phyloP scores from a whole-genome alignment of 2,888 invertebrate species.

The Mythimna pallens region DNA sequence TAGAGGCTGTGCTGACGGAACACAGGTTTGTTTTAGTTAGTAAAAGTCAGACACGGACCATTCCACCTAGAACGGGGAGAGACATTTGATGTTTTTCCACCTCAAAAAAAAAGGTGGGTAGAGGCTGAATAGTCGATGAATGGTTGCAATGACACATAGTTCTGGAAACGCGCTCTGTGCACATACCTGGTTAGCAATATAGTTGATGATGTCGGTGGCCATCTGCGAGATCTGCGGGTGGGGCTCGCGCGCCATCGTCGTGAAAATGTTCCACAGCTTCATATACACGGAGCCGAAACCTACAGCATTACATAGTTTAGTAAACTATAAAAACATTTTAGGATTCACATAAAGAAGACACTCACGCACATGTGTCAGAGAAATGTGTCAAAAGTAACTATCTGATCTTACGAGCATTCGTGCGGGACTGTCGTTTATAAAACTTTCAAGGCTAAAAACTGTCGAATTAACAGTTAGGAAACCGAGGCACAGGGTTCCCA shows the following conservation, averaged over 20 bases:
- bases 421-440: neutral
- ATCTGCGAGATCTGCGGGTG: constrained; percentile 95
- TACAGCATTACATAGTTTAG: neutral
- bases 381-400: too few species aligned
- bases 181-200: constrained; percentile 94
- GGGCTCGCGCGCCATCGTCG: constrained; percentile 96
- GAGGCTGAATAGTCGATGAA: neutral
- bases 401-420: too few species aligned
- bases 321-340: neutral
- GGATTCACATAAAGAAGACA: neutral
- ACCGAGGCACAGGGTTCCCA: too few species aligned
- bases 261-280: constrained; percentile 96
- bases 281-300: constrained; percentile 95
- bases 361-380: too few species aligned
- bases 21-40: too few species aligned
- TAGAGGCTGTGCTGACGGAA: too few species aligned
- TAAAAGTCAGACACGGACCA: too few species aligned
- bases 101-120: neutral
- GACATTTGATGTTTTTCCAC: too few species aligned
- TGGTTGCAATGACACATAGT: neutral
- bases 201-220: constrained; percentile 94
- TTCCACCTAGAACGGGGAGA: too few species aligned
- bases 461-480: neutral
- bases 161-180: too few species aligned
- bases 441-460: neutral